Evolutionary conservation across 2,113 vertebrate genomes (phyloP).

Genomic region (Perca flavescens): DNA sequence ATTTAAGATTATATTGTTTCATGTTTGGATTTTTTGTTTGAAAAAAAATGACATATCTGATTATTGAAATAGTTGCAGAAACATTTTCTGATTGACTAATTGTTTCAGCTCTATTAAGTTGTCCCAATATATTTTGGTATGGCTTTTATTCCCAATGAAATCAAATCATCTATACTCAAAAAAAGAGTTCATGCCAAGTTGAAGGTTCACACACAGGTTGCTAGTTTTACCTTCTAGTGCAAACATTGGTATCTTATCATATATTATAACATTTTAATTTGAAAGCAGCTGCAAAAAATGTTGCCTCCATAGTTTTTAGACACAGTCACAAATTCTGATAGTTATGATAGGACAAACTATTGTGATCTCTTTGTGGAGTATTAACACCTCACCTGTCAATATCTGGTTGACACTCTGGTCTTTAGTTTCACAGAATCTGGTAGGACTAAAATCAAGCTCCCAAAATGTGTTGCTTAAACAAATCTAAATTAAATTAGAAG

Average conservation of each 20-base stretch:
- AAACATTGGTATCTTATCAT: background rate
- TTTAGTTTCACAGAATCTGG: background rate
- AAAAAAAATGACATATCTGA: background rate
- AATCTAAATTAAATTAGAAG: background rate
- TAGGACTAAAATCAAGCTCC: background rate
- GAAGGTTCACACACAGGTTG: background rate
- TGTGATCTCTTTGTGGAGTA: background rate
- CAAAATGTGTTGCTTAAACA: background rate
- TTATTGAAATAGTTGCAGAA: background rate
- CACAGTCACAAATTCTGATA: background rate
- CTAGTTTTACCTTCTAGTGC: background rate
- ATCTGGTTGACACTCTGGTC: background rate
- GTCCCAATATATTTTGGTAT: background rate
- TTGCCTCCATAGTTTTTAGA: background rate
- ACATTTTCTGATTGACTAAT: background rate
- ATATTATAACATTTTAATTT: background rate
- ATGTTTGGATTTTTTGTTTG: background rate
- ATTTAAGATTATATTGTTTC: background rate
- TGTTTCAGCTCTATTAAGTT: background rate
- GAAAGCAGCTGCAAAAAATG: background rate
- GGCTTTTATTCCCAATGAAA: background rate
- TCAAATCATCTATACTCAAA: background rate
- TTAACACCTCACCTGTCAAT: background rate
- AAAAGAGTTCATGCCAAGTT: too few relatives aligned
- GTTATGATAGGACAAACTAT: background rate